A percentile compares a stretch with the other conserved stretches of the same genome.
Conservation (phyloP, 2,113 vertebrate genomes). For the Tenebrosternarchus preto region DNA sequence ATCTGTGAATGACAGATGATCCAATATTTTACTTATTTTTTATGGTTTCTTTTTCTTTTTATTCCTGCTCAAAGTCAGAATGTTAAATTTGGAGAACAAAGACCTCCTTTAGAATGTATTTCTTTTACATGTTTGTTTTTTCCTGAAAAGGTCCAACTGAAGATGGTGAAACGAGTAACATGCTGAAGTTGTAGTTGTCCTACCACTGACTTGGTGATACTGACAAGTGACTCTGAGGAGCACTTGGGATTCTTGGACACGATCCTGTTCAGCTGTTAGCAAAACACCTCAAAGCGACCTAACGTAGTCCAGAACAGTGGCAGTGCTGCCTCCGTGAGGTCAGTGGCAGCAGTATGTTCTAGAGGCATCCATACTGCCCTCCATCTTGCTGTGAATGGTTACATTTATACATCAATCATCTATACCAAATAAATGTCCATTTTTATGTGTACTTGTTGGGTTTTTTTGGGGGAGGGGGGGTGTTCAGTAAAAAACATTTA, state of each 20-base stretch:
- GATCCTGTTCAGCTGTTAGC: background rate
- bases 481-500: too few relatives aligned
- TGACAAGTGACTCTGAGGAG: background rate
- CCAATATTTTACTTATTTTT: background rate
- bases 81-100: background rate
- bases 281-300: background rate
- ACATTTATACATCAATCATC: constrained; percentile 4
- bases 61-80: background rate
- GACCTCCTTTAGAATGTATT: constrained; percentile 1
- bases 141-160: background rate
- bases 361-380: background rate
- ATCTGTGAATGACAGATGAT: background rate
- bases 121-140: background rate
- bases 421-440: constrained; percentile 20
- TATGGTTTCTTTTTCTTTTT: background rate
- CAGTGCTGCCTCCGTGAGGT: too few relatives aligned
- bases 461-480: background rate
- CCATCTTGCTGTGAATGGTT: constrained; percentile 12
- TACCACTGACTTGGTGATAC: background rate
- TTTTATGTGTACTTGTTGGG: constrained; percentile 18
- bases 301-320: background rate
- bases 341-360: background rate
- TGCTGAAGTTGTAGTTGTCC: background rate
- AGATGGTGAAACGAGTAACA: background rate
- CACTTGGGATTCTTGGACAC: background rate